These are phyloP conservation scores for Embiotoca jacksoni DNA, from an alignment of 2,113 vertebrate species.

Conservation along the genomic window DNA sequence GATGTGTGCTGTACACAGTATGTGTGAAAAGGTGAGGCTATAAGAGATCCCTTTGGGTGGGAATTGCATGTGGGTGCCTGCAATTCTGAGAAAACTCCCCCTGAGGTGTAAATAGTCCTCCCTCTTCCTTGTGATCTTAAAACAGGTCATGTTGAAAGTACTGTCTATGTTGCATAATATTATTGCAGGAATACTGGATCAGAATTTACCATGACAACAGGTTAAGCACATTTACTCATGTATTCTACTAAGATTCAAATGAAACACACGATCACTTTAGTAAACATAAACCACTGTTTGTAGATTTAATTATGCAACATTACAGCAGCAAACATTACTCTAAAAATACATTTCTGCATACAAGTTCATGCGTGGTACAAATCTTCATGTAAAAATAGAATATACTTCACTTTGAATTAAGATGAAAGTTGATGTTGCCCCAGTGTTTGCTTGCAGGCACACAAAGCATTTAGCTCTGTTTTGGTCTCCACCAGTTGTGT, in stretches of 20 bases:
- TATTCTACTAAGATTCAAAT: not conserved
- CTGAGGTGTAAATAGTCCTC: slow-evolving; percentile 32
- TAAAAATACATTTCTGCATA: no score
- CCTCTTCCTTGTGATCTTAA: slow-evolving; percentile 2
- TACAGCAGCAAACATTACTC: no score
- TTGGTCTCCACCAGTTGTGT: not conserved
- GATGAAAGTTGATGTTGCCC: no score
- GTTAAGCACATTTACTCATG: not conserved
- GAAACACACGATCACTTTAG: no score
- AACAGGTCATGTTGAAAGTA: not conserved
- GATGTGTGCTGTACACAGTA: slow-evolving; percentile 11
- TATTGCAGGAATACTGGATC: not conserved
- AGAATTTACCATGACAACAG: not conserved
- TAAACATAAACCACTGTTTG: no score
- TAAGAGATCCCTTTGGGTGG: slow-evolving; percentile 56
- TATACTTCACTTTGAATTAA: no score
- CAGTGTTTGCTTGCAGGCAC: no score
- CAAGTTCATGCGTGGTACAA: no score
- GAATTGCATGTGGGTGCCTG: slow-evolving; percentile 69
- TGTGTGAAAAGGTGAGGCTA: slow-evolving; percentile 48
- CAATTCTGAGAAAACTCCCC: slow-evolving; percentile 59
- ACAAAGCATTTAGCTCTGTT: not conserved
- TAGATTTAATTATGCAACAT: no score
- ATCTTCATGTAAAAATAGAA: no score
- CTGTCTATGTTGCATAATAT: slow-evolving; percentile 6